A percentile compares a stretch with the other conserved stretches of the same genome.
These are phyloP conservation scores for Microchrysa polita DNA, from an alignment of 2,888 invertebrate species.

Conservation along the genomic window DNA sequence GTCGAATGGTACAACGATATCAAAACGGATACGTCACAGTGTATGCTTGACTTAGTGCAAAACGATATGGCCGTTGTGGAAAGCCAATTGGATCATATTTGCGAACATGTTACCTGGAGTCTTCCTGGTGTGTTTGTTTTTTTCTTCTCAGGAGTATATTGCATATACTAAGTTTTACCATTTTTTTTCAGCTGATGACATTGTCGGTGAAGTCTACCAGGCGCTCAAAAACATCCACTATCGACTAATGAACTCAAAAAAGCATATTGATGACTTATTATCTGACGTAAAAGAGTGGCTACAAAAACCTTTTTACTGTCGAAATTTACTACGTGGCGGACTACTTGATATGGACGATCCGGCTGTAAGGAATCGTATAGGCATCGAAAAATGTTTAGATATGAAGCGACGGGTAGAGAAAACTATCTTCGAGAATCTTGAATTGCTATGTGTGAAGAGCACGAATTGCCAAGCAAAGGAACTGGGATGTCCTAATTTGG, in stretches of 20 bases:
- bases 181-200: too few species aligned
- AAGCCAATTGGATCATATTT: constrained; percentile 72
- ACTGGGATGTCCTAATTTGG: too few species aligned
- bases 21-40: constrained; percentile 73
- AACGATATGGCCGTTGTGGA: constrained; percentile 82
- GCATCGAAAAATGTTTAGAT: constrained; percentile 39
- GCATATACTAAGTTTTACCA: neutral
- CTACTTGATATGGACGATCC: constrained; percentile 52
- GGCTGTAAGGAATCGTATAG: constrained; percentile 48
- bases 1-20: constrained; percentile 86
- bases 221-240: constrained; percentile 54
- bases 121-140: constrained; percentile 72
- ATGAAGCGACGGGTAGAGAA: constrained; percentile 56
- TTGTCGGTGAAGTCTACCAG: too few species aligned
- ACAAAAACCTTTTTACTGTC: constrained; percentile 76
- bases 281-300: constrained; percentile 76
- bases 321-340: constrained; percentile 67
- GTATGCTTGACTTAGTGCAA: constrained; percentile 81
- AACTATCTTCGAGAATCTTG: constrained; percentile 63
- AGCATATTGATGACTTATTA: constrained; percentile 71
- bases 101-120: constrained; percentile 80
- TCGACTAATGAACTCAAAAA: constrained; percentile 54
- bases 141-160: neutral
- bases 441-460: neutral
- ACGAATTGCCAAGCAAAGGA: too few species aligned